Conservation (phyloP, 2,888 invertebrate species). For the Macrosiphum euphorbiae region DNA sequence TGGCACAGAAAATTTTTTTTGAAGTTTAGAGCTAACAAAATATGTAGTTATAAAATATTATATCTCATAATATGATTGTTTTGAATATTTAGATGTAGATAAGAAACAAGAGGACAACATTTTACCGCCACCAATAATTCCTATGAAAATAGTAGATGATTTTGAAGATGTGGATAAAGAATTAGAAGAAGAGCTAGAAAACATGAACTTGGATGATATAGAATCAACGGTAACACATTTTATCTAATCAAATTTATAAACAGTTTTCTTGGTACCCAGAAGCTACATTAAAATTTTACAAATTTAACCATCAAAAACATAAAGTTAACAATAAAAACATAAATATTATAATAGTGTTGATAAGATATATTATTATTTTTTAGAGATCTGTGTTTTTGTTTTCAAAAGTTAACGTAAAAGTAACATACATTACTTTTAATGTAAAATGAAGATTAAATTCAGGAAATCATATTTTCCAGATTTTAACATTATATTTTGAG, state of each 20-base stretch:
- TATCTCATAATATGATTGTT: neutral
- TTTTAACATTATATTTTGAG: neutral
- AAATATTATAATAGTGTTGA: neutral
- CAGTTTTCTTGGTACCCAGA: neutral
- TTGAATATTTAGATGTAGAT: slow-evolving; percentile 34
- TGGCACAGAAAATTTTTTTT: neutral
- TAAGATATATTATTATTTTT: neutral
- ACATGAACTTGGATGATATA: slow-evolving; percentile 84
- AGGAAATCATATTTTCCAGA: neutral
- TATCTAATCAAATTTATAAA: neutral
- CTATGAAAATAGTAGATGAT: slow-evolving; percentile 66
- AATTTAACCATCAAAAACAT: neutral
- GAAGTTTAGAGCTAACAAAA: neutral
- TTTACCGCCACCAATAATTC: slow-evolving; percentile 67
- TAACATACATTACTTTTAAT: neutral
- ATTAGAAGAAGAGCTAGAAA: slow-evolving; percentile 86
- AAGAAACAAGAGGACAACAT: slow-evolving; percentile 55
- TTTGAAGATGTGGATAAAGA: slow-evolving; percentile 77
- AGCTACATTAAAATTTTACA: neutral
- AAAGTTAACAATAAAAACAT: neutral
- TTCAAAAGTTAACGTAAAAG: neutral
- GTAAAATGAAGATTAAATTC: neutral
- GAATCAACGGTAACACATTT: slow-evolving; percentile 77
- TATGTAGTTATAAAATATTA: neutral
- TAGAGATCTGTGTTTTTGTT: neutral